Base-by-base conservation (phyloP, 1,140 invertebrate species). In the Trissolcus basalis region DNA sequence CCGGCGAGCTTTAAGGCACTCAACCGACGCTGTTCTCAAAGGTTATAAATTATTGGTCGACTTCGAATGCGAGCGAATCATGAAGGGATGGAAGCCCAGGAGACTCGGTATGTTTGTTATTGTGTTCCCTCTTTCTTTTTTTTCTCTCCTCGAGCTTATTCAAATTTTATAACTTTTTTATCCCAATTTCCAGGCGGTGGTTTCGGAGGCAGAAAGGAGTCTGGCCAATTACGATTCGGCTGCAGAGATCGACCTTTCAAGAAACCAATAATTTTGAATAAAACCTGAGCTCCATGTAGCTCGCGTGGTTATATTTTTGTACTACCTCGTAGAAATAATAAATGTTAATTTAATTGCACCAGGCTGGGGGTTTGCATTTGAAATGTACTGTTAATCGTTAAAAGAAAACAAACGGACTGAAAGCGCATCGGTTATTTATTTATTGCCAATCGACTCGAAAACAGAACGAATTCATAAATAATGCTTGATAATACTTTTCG, bases 211-310 rank as follows among this genome's bases (percentile, higher is more conserved):
- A 92, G 91, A 75, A 97, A 95, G 79, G 94, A 96, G 85, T 95
- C 95, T 2, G 96, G 96, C 0, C 96, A 97, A 80, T 86, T 97
- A 12, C 88, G 96, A 69, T 97, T 97, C 90, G 96, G 96, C 6
- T 93, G 96, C 16, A 90, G 90, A 79, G 92, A 93, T 50, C 89
- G 94, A 80, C 94, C 94, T 0, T 96, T 93, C 69, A 91, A 89
- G 75, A 92, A 90, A 85, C 93, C 93, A 1, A 90, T 92, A 54
- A 6, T 78, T 55, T 39, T 73, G 51, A 49, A 13, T 4, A 14
- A 64, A 51, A 53, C 39, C 7, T 27, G 19, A 27, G 2, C 19
- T 27, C 19, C 6, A 27, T 27, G 1, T 27, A n/a, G n/a, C n/a
- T n/a, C n/a, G n/a, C n/a, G n/a, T n/a, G n/a, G n/a, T 27, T 27